phyloP scores from a whole-genome alignment of 1,140 invertebrate species.

The Drosophila ironensis region DNA sequence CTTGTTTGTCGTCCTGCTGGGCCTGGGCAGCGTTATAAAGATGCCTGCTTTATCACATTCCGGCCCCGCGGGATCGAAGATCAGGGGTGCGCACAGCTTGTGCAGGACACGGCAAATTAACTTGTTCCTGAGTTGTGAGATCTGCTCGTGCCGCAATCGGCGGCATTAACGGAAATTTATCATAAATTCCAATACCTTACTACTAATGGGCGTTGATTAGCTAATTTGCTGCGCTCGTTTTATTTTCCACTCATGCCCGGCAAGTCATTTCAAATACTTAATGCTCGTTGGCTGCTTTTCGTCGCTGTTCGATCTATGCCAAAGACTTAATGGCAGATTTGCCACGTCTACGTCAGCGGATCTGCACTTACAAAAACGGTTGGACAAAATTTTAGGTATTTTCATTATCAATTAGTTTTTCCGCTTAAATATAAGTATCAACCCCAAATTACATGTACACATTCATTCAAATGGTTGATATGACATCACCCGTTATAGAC shows the following conservation, averaged over 20 bases:
- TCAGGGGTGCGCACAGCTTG: background rate
- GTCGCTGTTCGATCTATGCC: constrained; percentile 71
- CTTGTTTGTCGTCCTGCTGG: constrained; percentile 69
- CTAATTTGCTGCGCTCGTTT: constrained; percentile 79
- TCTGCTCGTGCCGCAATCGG: constrained; percentile 54
- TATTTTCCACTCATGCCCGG: constrained; percentile 61
- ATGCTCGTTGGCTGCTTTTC: constrained; percentile 43
- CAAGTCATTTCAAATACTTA: constrained; percentile 74
- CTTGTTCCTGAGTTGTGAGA: constrained; percentile 73
- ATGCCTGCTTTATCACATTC: constrained; percentile 70
- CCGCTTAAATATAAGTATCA: too few species aligned
- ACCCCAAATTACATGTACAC: too few species aligned
- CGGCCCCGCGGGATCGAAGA: constrained; percentile 1
- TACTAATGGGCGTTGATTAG: constrained; percentile 79
- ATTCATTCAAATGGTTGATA: too few species aligned
- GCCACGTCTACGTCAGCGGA: constrained; percentile 22
- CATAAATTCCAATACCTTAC: constrained; percentile 75
- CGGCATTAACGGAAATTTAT: constrained; percentile 71
- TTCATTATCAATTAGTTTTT: background rate
- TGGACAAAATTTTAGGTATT: background rate
- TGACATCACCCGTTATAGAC: too few species aligned
- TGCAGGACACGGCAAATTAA: constrained; percentile 44
- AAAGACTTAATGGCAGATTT: constrained; percentile 45
- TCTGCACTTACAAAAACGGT: background rate
- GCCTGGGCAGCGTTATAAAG: constrained; percentile 60